Conservation (phyloP, 1,140 invertebrate species). For the Zaprionus ornatus region DNA sequence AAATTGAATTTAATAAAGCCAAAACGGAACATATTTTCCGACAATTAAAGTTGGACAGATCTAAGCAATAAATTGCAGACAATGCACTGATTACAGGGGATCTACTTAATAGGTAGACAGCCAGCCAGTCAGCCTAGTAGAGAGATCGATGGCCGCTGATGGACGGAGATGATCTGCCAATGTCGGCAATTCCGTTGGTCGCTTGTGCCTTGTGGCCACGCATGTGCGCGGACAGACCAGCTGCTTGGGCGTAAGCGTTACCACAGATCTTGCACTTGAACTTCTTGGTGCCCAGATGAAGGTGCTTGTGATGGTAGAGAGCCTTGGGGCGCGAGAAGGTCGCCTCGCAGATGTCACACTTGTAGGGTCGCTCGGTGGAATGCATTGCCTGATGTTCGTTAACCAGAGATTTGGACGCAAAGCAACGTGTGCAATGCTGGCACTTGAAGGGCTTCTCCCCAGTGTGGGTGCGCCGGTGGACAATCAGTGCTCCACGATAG, state of each 20-base stretch:
- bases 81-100: no score
- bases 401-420: slow-evolving; percentile 70
- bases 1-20: no score
- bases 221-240: slow-evolving; percentile 78
- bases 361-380: slow-evolving; percentile 91
- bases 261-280: slow-evolving; percentile 88
- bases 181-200: slow-evolving; percentile 13
- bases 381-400: slow-evolving; percentile 88
- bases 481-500: slow-evolving; percentile 92
- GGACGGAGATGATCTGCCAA: background rate
- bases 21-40: no score
- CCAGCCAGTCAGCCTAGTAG: background rate
- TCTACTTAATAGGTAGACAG: background rate
- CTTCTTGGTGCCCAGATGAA: slow-evolving; percentile 93
- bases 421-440: slow-evolving; percentile 56
- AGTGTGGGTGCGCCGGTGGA: slow-evolving; percentile 96
- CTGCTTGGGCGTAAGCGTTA: slow-evolving; percentile 76
- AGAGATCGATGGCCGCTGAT: background rate
- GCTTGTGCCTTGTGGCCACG: slow-evolving; percentile 64
- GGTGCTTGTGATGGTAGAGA: slow-evolving; percentile 92
- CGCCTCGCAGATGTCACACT: slow-evolving; percentile 89
- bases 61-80: no score
- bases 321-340: slow-evolving; percentile 94
- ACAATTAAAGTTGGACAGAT: no score
- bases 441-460: slow-evolving; percentile 96